phyloP scores from a whole-genome alignment of 2,113 vertebrate genomes.

The Chlamydotis undulata region DNA sequence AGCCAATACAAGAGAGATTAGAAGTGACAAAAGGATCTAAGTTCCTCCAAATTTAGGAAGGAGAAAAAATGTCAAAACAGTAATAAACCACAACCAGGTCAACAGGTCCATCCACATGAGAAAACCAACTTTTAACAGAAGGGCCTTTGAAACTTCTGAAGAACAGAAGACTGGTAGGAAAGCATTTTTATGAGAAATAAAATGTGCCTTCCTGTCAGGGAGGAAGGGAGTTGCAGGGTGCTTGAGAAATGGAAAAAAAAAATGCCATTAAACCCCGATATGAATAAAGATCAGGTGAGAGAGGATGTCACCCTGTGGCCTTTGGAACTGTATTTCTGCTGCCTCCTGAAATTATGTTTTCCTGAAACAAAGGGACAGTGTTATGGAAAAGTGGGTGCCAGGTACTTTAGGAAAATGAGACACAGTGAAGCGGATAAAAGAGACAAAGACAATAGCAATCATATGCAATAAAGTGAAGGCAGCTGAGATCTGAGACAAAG shows the following conservation, averaged over 20 bases:
- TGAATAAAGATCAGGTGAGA: constrained; percentile 82
- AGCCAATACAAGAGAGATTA: constrained; percentile 60
- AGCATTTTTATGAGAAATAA: constrained; percentile 77
- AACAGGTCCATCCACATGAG: constrained; percentile 63
- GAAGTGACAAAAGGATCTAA: constrained; percentile 58
- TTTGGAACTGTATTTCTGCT: constrained; percentile 77
- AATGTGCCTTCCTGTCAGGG: constrained; percentile 81
- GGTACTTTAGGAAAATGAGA: constrained; percentile 82
- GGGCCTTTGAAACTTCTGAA: constrained; percentile 74
- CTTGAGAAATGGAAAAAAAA: constrained; percentile 79
- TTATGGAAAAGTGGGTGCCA: constrained; percentile 80
- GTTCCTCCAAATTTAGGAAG: constrained; percentile 68
- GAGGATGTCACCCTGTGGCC: constrained; percentile 81
- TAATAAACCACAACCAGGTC: constrained; percentile 67
- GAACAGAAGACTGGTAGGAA: constrained; percentile 72
- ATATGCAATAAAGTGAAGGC: constrained; percentile 72
- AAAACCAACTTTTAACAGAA: constrained; percentile 67
- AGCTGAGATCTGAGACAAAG: constrained; percentile 79
- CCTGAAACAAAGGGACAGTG: constrained; percentile 81
- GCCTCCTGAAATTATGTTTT: constrained; percentile 75
- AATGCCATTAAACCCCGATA: constrained; percentile 74
- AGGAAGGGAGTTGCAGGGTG: constrained; percentile 79
- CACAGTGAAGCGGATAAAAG: constrained; percentile 74
- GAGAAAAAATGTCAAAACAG: constrained; percentile 61
- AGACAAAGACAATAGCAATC: constrained; percentile 78